phyloP scores from a whole-genome alignment of 2,113 vertebrate genomes.

The Camelus bactrianus region DNA sequence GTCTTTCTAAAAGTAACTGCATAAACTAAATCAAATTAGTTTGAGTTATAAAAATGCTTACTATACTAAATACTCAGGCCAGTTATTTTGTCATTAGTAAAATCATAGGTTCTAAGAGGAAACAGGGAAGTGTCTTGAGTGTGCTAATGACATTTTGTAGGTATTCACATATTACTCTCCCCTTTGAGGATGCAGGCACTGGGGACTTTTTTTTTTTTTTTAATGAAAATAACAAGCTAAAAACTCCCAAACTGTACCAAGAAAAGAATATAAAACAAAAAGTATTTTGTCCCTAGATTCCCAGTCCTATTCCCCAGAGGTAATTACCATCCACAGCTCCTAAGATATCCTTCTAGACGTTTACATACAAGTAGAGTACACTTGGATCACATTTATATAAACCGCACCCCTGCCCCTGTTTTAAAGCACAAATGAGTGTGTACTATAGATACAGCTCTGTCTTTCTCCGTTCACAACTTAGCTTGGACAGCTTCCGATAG shows the following conservation, averaged over 20 bases:
- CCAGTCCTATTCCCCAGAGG: background rate
- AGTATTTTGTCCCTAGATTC: background rate
- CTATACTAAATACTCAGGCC: background rate
- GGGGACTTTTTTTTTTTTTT: background rate
- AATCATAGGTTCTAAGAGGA: background rate
- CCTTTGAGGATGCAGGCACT: background rate
- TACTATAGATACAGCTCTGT: background rate
- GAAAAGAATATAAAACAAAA: constrained; percentile 18
- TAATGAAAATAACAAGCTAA: background rate
- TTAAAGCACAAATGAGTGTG: background rate
- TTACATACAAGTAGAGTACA: background rate
- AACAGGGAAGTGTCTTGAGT: background rate
- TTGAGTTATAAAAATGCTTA: background rate
- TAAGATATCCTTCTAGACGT: constrained; percentile 37
- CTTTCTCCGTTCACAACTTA: background rate
- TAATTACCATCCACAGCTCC: background rate
- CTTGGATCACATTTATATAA: background rate
- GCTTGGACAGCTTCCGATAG: background rate
- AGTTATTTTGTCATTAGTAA: background rate
- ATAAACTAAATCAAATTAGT: background rate
- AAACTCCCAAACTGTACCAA: background rate
- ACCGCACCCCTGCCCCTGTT: background rate
- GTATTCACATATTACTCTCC: background rate
- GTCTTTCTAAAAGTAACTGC: constrained; percentile 7
- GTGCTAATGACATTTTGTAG: background rate